Conservation (phyloP, 1,140 invertebrate species). For the Drosophila hydei region DNA sequence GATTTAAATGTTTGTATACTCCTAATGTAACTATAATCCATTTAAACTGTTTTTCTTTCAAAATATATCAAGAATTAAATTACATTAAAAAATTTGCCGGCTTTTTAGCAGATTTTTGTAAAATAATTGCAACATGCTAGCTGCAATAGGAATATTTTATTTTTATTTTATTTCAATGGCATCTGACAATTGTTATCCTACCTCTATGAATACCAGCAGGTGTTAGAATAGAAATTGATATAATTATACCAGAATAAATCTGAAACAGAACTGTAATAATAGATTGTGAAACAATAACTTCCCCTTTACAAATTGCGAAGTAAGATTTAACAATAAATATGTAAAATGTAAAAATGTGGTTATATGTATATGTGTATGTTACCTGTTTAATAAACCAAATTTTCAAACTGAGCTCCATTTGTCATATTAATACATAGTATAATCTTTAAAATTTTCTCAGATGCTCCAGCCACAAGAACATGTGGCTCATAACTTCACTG, state of each 20-base stretch:
- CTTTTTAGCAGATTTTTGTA: slow-evolving; percentile 10
- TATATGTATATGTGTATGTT: slow-evolving; percentile 43
- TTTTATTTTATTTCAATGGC: slow-evolving; percentile 53
- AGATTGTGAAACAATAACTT: slow-evolving; percentile 77
- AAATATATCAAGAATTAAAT: slow-evolving; percentile 3
- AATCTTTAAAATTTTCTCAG: background rate
- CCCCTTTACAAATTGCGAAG: slow-evolving; percentile 63
- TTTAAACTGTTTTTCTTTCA: background rate
- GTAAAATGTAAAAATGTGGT: slow-evolving; percentile 52
- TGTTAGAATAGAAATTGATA: slow-evolving; percentile 56
- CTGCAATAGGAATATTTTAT: slow-evolving; percentile 18
- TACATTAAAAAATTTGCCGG: slow-evolving; percentile 9
- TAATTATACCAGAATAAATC: slow-evolving; percentile 54
- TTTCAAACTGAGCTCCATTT: slow-evolving; percentile 24
- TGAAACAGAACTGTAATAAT: slow-evolving; percentile 72
- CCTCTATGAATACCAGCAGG: slow-evolving; percentile 73
- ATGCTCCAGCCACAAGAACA: no score
- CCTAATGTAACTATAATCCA: slow-evolving; percentile 3
- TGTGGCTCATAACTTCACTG: no score
- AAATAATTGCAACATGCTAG: slow-evolving; percentile 8
- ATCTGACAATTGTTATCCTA: slow-evolving; percentile 79
- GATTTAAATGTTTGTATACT: slow-evolving; percentile 6
- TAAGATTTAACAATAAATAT: slow-evolving; percentile 50
- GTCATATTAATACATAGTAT: background rate
- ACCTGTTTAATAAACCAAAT: slow-evolving; percentile 51